Percentiles rank a stretch among this genome's conserved stretches.
phyloP scores from a whole-genome alignment of 2,797 vertebrate genomes.

The Acrossocheilus fasciatus region DNA sequence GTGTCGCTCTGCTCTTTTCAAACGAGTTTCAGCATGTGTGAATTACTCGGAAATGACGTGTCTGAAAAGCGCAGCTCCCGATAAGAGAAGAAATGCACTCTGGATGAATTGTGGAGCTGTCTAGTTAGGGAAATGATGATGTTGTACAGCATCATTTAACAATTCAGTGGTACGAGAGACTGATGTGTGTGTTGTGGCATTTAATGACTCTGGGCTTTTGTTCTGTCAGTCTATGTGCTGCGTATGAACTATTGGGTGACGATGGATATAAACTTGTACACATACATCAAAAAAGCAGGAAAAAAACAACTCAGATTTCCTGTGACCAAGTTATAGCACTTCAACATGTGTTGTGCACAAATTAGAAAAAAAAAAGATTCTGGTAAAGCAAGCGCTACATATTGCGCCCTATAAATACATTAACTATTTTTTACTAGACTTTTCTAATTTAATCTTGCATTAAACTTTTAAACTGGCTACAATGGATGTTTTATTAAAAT shows the following conservation, averaged over 20 bases:
- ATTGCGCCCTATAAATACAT: not conserved
- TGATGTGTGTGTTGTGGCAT: constrained; percentile 54
- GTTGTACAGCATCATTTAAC: constrained; percentile 55
- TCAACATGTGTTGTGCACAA: constrained; percentile 38
- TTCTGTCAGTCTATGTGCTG: constrained; percentile 41
- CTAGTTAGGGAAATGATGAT: constrained; percentile 59
- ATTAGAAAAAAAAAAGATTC: not conserved
- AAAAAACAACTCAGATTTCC: constrained; percentile 8
- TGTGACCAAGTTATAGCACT: constrained; percentile 10
- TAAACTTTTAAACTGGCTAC: not conserved
- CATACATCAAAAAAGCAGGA: constrained; percentile 30
- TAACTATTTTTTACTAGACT: no score
- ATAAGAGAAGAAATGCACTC: constrained; percentile 52
- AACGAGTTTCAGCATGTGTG: constrained; percentile 58
- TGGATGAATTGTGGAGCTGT: constrained; percentile 57
- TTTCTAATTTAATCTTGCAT: not conserved
- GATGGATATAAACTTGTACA: constrained; percentile 44
- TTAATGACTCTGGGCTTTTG: constrained; percentile 52
- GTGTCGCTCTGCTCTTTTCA: constrained; percentile 49
- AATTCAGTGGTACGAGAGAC: constrained; percentile 53
- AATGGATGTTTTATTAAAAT: not conserved
- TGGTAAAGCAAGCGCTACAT: not conserved
- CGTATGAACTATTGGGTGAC: constrained; percentile 36
- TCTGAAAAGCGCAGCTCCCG: constrained; percentile 40
- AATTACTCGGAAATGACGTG: constrained; percentile 62